Percentiles rank a stretch among this genome's conserved stretches.
Evolutionary conservation across 92 coral and sea anemone genomes (phyloP).

Genomic region (Bergia puertoricense): DNA sequence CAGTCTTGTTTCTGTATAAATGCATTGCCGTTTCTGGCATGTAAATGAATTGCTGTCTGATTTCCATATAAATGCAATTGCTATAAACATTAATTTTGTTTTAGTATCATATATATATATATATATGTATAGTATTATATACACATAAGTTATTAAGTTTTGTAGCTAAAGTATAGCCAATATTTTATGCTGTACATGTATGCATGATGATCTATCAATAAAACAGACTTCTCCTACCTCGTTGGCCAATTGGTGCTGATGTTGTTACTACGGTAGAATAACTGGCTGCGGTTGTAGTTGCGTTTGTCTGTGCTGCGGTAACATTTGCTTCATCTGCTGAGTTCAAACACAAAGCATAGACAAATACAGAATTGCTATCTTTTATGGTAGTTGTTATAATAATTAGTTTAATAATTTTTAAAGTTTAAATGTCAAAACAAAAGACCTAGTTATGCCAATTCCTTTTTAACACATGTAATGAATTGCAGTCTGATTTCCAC

Average conservation of each 20-base stretch:
- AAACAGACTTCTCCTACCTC: too few relatives aligned
- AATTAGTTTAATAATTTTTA: not conserved
- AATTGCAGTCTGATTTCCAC: too few relatives aligned
- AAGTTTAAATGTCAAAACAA: not conserved
- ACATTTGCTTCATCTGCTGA: not conserved
- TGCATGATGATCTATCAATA: not conserved
- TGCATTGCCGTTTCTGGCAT: not conserved
- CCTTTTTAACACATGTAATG: not conserved
- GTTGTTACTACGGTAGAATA: not conserved
- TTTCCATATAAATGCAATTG: not conserved
- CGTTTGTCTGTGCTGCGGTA: not conserved
- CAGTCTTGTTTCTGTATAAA: not conserved
- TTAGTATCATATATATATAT: not conserved
- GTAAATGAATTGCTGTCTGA: not conserved
- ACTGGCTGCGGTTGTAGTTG: not conserved
- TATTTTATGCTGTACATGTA: not conserved
- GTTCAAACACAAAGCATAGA: not conserved
- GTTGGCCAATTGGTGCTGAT: not conserved
- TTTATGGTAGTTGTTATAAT: conserved; percentile 8
- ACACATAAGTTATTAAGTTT: conserved; percentile 1
- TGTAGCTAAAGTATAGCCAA: not conserved
- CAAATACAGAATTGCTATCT: not conserved
- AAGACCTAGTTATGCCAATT: not conserved
- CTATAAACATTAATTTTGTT: not conserved
- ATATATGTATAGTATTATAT: not conserved